Evolutionary conservation across 2,113 vertebrate species (phyloP).

Genomic region (Melanocharis versteri): DNA sequence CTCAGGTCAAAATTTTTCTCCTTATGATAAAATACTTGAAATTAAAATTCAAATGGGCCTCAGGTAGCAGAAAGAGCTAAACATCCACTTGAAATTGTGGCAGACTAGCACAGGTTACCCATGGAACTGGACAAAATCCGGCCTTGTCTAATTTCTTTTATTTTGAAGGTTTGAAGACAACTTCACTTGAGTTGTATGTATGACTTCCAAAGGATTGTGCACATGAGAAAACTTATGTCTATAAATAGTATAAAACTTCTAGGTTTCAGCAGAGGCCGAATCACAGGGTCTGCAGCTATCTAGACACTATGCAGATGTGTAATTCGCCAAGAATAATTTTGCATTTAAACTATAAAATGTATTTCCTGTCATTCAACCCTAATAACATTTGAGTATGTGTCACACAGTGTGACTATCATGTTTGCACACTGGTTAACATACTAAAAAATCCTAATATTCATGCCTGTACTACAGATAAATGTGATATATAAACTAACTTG

Average conservation of each 20-base stretch:
- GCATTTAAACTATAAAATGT: background rate
- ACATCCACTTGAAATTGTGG: background rate
- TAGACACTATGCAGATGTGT: background rate
- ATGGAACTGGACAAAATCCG: background rate
- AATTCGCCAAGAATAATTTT: background rate
- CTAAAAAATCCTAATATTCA: background rate
- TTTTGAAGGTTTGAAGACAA: background rate
- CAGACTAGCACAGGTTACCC: background rate
- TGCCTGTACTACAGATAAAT: background rate
- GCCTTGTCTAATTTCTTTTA: background rate
- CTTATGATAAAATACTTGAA: background rate
- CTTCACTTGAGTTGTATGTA: background rate
- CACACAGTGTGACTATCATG: accelerated
- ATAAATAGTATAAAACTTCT: background rate
- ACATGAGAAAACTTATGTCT: background rate
- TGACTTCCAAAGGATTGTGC: background rate
- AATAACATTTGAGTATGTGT: background rate
- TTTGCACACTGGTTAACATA: background rate
- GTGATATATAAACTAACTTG: background rate
- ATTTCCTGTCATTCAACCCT: background rate
- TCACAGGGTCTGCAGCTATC: background rate
- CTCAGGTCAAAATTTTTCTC: background rate
- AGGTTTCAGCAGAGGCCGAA: background rate
- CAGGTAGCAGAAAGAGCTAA: background rate
- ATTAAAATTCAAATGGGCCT: background rate